Evolutionary conservation across 2,113 vertebrate genomes (phyloP).

Genomic region (Seriola rivoliana): DNA sequence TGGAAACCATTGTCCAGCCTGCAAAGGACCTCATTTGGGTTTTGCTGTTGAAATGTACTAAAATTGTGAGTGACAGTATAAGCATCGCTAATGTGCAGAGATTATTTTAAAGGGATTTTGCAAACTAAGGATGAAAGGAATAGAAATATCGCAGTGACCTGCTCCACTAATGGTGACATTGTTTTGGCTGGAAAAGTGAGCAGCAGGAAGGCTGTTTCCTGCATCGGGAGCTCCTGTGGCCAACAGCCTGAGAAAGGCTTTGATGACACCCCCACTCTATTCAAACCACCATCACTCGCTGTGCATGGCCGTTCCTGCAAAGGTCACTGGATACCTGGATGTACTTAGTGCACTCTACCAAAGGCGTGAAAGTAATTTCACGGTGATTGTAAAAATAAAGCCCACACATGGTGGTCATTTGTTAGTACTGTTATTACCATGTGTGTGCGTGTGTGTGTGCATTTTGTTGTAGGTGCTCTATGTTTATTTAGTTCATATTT

Average conservation of each 20-base stretch:
- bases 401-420: conserved; percentile 19
- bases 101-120: conserved; percentile 28
- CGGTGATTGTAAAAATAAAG: conserved; percentile 24
- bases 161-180: conserved; percentile 67
- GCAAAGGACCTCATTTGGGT: background rate
- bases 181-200: conserved; percentile 77
- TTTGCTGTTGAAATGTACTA: background rate
- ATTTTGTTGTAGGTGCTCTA: background rate
- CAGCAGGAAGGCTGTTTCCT: conserved; percentile 79
- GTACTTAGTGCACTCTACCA: conserved; percentile 51
- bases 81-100: background rate
- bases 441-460: background rate
- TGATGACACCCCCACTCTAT: conserved; percentile 70
- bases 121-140: conserved; percentile 25
- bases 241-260: conserved; percentile 77
- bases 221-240: conserved; percentile 65
- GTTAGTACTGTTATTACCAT: background rate
- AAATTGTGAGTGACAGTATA: conserved; percentile 7
- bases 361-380: conserved; percentile 59
- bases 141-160: conserved; percentile 47
- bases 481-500: background rate
- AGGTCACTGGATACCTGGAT: conserved; percentile 65
- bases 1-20: conserved; percentile 1
- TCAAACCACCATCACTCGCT: conserved; percentile 51
- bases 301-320: conserved; percentile 51